A percentile compares a stretch with the other conserved stretches of the same genome.
Conservation (phyloP, 1,140 invertebrate genomes). For the Drosophila malerkotliana region DNA sequence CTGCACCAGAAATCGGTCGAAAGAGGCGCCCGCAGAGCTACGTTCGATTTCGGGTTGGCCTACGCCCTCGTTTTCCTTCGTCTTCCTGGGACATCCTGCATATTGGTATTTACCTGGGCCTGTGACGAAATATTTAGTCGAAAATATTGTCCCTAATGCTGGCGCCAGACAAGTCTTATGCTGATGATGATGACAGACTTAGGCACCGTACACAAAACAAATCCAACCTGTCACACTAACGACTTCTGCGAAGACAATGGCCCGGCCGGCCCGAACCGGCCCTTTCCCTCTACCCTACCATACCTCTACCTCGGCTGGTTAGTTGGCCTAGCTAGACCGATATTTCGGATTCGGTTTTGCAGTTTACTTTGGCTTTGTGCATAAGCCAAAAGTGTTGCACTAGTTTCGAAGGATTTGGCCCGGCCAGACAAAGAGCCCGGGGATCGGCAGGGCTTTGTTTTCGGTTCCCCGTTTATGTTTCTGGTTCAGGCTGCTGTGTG, state of each 20-base stretch:
- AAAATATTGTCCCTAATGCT: conserved; percentile 83
- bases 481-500: conserved; percentile 35
- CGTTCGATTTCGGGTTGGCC: conserved; percentile 42
- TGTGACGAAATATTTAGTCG: conserved; percentile 83
- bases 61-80: conserved; percentile 54
- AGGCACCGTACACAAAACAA: conserved; percentile 77
- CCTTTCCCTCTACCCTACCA: conserved; percentile 11
- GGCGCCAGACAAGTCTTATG: conserved; percentile 83
- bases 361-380: conserved; percentile 54
- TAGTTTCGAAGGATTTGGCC: conserved; percentile 60
- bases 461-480: conserved; percentile 39
- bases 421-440: conserved; percentile 55
- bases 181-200: conserved; percentile 83
- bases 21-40: conserved; percentile 76
- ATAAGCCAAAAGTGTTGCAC: conserved; percentile 82
- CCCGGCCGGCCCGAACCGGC: conserved; percentile 20
- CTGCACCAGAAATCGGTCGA: conserved; percentile 55
- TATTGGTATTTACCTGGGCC: conserved; percentile 39
- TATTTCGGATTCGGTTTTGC: conserved; percentile 10
- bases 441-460: conserved; percentile 54
- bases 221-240: conserved; percentile 83
- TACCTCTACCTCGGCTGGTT: not conserved
- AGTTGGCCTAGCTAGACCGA: not conserved
- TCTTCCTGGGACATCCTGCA: conserved; percentile 28
- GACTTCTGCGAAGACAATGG: conserved; percentile 83